These are phyloP conservation scores for Caenorhabditis wallacei DNA, from an alignment of 2,888 invertebrate species.

Conservation along the genomic window DNA sequence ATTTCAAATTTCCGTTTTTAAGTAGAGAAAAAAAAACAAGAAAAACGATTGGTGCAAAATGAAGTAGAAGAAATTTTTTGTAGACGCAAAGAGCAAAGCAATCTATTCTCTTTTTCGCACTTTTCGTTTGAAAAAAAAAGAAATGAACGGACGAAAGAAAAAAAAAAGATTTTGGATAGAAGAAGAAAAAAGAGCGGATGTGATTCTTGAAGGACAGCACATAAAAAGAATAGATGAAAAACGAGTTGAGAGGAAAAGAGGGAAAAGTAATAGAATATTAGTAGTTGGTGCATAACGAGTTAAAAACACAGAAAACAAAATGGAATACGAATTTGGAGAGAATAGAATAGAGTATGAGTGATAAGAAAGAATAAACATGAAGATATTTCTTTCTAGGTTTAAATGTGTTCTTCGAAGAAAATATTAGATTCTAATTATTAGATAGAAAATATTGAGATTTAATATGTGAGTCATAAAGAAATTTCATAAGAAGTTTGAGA, in stretches of 20 bases:
- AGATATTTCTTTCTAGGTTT: too few species aligned
- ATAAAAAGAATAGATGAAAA: slow-evolving; percentile 23
- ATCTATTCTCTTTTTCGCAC: slow-evolving; percentile 43
- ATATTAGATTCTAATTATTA: too few species aligned
- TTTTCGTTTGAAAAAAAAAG: slow-evolving; percentile 17
- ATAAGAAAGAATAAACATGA: too few species aligned
- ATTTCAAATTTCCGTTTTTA: too few species aligned
- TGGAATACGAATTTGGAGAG: neutral
- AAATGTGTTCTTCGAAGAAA: too few species aligned
- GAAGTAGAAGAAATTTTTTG: neutral
- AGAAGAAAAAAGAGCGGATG: slow-evolving; percentile 10
- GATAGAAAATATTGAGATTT: too few species aligned
- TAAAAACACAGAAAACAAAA: neutral
- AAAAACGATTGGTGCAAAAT: slow-evolving; percentile 4
- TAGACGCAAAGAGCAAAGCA: slow-evolving; percentile 18
- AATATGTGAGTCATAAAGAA: too few species aligned
- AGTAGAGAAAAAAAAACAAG: slow-evolving; percentile 13
- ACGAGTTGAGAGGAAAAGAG: slow-evolving; percentile 21
- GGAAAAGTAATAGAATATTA: slow-evolving; percentile 27
- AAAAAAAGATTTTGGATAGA: slow-evolving; percentile 21
- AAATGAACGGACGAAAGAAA: slow-evolving; percentile 31
- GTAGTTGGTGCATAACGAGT: slow-evolving; percentile 25
- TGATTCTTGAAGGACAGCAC: slow-evolving; percentile 31
- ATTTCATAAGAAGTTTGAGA: too few species aligned
- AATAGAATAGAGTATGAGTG: neutral